Conservation (phyloP, 1,140 invertebrate genomes). For the Vanessa atalanta region DNA sequence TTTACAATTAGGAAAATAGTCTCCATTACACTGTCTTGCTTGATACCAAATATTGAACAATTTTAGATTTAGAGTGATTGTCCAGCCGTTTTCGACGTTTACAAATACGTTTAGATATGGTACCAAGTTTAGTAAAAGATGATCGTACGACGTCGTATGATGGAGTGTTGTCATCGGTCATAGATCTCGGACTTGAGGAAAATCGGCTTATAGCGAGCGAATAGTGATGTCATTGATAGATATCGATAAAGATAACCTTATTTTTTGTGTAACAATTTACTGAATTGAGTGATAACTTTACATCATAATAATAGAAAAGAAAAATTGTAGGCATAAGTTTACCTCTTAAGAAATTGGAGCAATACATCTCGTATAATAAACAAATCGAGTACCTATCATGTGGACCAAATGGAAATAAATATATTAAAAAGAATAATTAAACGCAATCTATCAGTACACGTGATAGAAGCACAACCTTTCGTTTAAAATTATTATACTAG, state of each 20-base stretch:
- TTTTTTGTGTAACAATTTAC: conserved; percentile 14
- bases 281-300: conserved; percentile 21
- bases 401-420: too few species aligned
- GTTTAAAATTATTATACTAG: too few species aligned
- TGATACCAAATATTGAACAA: neutral
- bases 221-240: conserved; percentile 26
- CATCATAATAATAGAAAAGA: neutral
- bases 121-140: conserved; percentile 22
- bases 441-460: too few species aligned
- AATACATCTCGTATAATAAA: too few species aligned
- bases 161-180: conserved; percentile 59
- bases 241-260: conserved; percentile 25
- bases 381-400: too few species aligned
- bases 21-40: too few species aligned
- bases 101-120: conserved; percentile 7
- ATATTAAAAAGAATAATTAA: too few species aligned
- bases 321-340: neutral
- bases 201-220: conserved; percentile 30
- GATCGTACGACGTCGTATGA: conserved; percentile 44
- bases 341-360: too few species aligned
- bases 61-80: neutral
- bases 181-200: conserved; percentile 25
- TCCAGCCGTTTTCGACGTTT: neutral
- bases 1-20: too few species aligned
- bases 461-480: too few species aligned